Evolutionary conservation across 1,140 invertebrate genomes (phyloP), one percentile per base, ranked within the genome.

Genomic region (Orius laevigatus): DNA sequence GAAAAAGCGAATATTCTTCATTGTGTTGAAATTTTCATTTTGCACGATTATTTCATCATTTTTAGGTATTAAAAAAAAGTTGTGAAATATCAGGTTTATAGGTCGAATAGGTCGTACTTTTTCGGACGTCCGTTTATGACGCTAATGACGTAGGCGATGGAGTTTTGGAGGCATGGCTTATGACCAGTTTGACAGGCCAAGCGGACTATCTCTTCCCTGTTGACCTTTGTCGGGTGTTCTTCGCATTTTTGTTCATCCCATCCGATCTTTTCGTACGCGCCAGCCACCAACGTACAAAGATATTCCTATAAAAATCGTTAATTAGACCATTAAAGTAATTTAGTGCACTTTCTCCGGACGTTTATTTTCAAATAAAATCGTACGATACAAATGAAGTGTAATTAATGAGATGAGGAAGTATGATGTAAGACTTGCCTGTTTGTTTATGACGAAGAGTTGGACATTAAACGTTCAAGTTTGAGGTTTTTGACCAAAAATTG

Each of bases 151-250:
- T 47, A 47, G 4, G 2, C 8, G 15, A 36, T 16, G 16, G 46
- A 40, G 40, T 34, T 47, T 20, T 32, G 18, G 8, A 48, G 39
- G 16, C 45, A 52, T 18, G 31, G 31, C 32, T 2, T 19, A 34
- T 51, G 25, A 5, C 45, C 44, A 11, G 46, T 46, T 25, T n/a
- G 16, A 16, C 36, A 51, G 25, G 44, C 16, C 41, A 19, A 43
- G 6, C 16, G 12, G 3, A 51, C 25, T 4, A 51, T 38, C 12
- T 39, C 10, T 11, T 45, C 35, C 16, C 49, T 40, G 12, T 18
- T 12, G 11, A 52, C 8, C 31, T 52, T 52, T 8, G 47, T 40
- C 32, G 41, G 12, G 36, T 52, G 36, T 14, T 35, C n/a, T 35
- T 47, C 46, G 14, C 12, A 14, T 16, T 32, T 14, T 15, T 12